phyloP scores from a whole-genome alignment of 2,113 vertebrate genomes.

The Austrofundulus limnaeus region DNA sequence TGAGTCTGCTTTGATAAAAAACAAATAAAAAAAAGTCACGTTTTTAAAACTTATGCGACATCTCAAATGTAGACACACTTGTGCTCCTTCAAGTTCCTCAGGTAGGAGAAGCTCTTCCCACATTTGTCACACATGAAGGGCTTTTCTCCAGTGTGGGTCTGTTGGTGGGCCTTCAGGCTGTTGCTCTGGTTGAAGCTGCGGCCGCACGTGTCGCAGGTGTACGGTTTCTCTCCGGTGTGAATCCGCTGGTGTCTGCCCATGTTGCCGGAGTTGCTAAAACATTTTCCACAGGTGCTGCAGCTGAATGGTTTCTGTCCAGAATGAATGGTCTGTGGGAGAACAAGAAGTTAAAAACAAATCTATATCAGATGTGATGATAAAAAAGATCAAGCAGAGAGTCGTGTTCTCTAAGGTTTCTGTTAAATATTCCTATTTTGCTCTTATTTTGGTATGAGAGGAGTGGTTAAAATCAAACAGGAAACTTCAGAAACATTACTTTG shows the following conservation, averaged over 20 bases:
- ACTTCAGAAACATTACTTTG: no score
- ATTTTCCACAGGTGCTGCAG: slow-evolving; percentile 80
- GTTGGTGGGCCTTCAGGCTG: slow-evolving; percentile 78
- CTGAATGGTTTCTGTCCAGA: slow-evolving; percentile 74
- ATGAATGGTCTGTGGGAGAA: slow-evolving; percentile 60
- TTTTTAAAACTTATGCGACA: no score
- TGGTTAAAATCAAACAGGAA: no score
- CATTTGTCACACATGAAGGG: slow-evolving; percentile 82
- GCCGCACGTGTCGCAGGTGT: slow-evolving; percentile 69
- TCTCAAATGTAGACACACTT: slow-evolving; percentile 67
- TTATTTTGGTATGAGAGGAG: no score
- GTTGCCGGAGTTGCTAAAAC: slow-evolving; percentile 81
- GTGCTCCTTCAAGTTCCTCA: slow-evolving; percentile 78
- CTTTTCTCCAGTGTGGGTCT: slow-evolving; percentile 78
- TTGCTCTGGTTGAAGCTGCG: slow-evolving; percentile 79
- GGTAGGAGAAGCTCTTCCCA: slow-evolving; percentile 77
- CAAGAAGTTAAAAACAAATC: neutral
- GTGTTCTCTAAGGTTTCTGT: no score
- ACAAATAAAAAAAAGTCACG: no score
- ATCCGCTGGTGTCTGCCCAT: slow-evolving; percentile 82
- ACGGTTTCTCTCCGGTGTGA: slow-evolving; percentile 80
- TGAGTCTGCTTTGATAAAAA: no score
- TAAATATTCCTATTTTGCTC: no score
- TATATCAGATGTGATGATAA: no score
- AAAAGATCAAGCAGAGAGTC: neutral